Evolutionary conservation across 2,888 invertebrate genomes (phyloP).

Genomic region (Caenorhabditis macrosperma): DNA sequence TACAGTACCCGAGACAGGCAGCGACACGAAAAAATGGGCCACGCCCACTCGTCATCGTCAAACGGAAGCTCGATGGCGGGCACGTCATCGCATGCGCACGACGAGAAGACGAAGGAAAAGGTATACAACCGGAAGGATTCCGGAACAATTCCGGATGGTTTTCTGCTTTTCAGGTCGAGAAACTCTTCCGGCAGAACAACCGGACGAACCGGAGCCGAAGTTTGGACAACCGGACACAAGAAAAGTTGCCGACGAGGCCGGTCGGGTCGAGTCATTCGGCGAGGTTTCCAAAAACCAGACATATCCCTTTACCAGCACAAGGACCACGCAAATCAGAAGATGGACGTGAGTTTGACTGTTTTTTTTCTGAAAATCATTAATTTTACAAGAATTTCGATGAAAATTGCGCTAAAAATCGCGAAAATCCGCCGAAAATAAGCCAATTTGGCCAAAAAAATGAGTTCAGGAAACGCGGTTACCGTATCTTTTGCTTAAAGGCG

Average conservation of each 20-base stretch:
- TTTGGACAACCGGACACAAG: slow-evolving; percentile 66
- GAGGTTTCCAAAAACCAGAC: slow-evolving; percentile 59
- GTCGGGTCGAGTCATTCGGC: slow-evolving; percentile 66
- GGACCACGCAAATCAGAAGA: slow-evolving; percentile 57
- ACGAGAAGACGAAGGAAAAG: slow-evolving; percentile 50
- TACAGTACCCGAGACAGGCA: too few relatives aligned
- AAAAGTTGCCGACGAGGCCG: slow-evolving; percentile 58
- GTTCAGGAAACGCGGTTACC: too few relatives aligned
- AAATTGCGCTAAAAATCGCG: background rate
- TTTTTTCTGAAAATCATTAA: too few relatives aligned
- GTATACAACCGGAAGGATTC: too few relatives aligned
- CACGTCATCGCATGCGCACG: slow-evolving; percentile 1
- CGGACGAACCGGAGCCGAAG: slow-evolving; percentile 69
- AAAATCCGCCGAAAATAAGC: too few relatives aligned
- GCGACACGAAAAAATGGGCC: slow-evolving; percentile 39
- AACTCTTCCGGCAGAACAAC: slow-evolving; percentile 71
- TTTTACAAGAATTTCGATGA: background rate
- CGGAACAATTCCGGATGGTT: too few relatives aligned
- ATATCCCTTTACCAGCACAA: slow-evolving; percentile 36
- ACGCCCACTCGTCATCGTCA: slow-evolving; percentile 49
- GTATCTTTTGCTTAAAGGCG: too few relatives aligned
- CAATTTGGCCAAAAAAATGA: too few relatives aligned
- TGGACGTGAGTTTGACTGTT: slow-evolving; percentile 63
- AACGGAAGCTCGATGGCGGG: slow-evolving; percentile 27
- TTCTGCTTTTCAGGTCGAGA: slow-evolving; percentile 70